phyloP scores from a whole-genome alignment of 2,797 vertebrate genomes.

The Prionace glauca region DNA sequence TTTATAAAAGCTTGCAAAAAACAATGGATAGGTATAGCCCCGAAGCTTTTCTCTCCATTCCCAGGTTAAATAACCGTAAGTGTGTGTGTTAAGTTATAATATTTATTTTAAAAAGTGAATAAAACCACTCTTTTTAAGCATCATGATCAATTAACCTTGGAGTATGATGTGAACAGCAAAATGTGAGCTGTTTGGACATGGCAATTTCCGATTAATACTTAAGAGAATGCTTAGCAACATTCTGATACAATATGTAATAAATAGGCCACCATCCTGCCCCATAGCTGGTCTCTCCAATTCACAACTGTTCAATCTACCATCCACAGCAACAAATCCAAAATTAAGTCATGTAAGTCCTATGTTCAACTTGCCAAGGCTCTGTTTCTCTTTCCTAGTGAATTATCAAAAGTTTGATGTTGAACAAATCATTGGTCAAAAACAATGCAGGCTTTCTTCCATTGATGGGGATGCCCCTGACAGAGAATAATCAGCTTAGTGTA shows the following conservation, averaged over 20 bases:
- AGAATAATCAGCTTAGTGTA: neutral
- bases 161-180: neutral
- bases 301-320: neutral
- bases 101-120: neutral
- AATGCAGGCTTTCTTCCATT: neutral
- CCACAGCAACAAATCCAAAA: neutral
- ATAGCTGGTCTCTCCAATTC: neutral
- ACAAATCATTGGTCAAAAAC: neutral
- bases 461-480: neutral
- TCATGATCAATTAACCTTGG: neutral
- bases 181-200: neutral
- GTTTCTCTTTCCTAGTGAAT: neutral
- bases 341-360: neutral
- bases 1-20: conserved; percentile 83
- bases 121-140: neutral
- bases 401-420: neutral
- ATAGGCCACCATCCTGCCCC: neutral
- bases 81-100: conserved; percentile 58
- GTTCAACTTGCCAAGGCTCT: neutral
- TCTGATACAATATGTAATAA: neutral
- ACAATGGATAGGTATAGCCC: conserved; percentile 79
- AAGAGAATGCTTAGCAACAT: neutral
- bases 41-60: conserved; percentile 82
- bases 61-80: conserved; percentile 92
- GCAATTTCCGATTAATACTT: neutral